Conservation (phyloP, 2,888 invertebrate genomes). For the Biston betularia region DNA sequence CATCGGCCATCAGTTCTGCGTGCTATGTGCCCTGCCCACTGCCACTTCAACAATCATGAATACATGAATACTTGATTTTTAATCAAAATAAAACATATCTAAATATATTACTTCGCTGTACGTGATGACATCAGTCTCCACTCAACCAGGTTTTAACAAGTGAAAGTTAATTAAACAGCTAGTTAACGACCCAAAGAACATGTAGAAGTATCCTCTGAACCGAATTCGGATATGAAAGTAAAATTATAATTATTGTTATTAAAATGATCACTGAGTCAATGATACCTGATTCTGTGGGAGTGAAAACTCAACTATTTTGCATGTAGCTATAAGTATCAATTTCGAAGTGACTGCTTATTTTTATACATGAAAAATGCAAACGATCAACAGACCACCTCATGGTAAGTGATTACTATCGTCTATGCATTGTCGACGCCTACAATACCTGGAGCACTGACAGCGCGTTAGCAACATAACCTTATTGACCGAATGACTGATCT, state of each 20-base stretch:
- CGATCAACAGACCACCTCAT: no score
- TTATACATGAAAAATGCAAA: no score
- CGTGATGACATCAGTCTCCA: constrained; percentile 67
- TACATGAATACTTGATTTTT: no score
- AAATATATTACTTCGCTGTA: constrained; percentile 18
- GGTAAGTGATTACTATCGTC: no score
- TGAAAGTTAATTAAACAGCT: constrained; percentile 73
- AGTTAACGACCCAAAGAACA: constrained; percentile 56
- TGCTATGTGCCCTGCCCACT: no score
- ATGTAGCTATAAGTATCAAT: not conserved
- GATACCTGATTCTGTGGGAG: constrained; percentile 11
- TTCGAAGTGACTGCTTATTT: not conserved
- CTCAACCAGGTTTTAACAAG: constrained; percentile 53
- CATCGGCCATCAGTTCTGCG: no score
- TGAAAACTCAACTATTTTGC: not conserved
- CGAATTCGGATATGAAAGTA: constrained; percentile 45
- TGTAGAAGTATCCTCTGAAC: constrained; percentile 41
- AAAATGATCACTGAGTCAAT: constrained; percentile 5
- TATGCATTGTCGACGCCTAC: no score
- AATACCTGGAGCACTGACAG: no score
- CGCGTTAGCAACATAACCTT: no score
- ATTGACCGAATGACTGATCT: no score
- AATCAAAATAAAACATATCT: no score
- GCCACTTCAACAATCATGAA: no score
- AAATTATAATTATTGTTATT: constrained; percentile 33